These are phyloP conservation scores for Drosophila teissieri DNA, from an alignment of 1,140 invertebrate genomes.

Conservation along the genomic window DNA sequence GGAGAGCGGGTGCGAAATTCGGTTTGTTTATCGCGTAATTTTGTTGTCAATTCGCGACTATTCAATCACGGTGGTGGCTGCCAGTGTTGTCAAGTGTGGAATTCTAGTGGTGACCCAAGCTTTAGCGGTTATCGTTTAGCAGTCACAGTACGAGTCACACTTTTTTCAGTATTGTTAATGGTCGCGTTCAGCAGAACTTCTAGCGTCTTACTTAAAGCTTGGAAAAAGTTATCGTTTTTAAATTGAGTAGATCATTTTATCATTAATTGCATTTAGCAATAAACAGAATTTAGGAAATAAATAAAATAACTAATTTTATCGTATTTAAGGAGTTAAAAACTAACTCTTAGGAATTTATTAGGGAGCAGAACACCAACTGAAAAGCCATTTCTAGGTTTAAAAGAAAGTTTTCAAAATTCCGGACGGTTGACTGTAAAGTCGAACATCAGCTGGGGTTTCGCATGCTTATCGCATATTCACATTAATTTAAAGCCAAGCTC, in stretches of 20 bases:
- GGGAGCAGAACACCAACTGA: too few relatives aligned
- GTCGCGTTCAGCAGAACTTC: not conserved
- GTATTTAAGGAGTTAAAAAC: too few relatives aligned
- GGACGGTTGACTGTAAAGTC: too few relatives aligned
- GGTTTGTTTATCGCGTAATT: slow-evolving; percentile 73
- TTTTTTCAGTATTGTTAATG: not conserved
- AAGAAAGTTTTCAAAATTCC: too few relatives aligned
- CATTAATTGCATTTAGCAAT: too few relatives aligned
- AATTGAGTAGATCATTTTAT: too few relatives aligned
- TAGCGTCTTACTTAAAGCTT: too few relatives aligned
- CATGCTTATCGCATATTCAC: not conserved
- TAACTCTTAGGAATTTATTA: too few relatives aligned
- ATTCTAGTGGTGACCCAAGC: slow-evolving; percentile 20
- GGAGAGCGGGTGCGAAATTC: slow-evolving; percentile 36
- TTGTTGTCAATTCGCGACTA: slow-evolving; percentile 55
- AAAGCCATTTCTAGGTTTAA: too few relatives aligned
- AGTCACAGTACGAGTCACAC: slow-evolving; percentile 1
- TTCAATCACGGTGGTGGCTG: slow-evolving; percentile 49
- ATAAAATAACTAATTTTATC: too few relatives aligned
- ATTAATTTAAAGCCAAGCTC: not conserved
- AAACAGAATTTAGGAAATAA: too few relatives aligned
- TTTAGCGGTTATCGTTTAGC: not conserved
- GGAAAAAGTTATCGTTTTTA: too few relatives aligned
- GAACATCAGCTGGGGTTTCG: not conserved
- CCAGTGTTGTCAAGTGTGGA: slow-evolving; percentile 37